A percentile compares a stretch with the other conserved stretches of the same genome.
phyloP scores from a whole-genome alignment of 2,113 vertebrate genomes.

The Lanius collurio region DNA sequence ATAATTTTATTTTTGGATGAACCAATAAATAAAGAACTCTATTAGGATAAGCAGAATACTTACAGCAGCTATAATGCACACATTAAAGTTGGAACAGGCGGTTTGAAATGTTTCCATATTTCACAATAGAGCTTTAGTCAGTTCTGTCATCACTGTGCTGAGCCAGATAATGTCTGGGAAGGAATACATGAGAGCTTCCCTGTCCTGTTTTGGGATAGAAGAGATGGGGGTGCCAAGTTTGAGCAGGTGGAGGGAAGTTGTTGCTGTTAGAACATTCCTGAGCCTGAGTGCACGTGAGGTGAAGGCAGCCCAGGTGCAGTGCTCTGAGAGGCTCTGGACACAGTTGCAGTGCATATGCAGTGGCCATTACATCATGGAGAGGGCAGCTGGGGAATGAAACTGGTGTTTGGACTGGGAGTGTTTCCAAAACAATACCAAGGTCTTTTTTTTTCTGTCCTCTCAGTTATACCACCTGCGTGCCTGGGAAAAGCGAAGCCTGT shows the following conservation, averaged over 20 bases:
- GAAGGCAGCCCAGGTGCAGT: neutral
- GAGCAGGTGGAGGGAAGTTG: conserved; percentile 24
- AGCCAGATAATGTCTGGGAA: conserved; percentile 11
- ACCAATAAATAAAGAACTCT: conserved; percentile 57
- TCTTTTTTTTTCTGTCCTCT: conserved; percentile 20
- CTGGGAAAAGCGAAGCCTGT: conserved; percentile 32
- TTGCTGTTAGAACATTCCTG: neutral
- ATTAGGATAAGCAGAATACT: conserved; percentile 58
- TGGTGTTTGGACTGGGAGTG: neutral
- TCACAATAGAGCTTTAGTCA: conserved; percentile 45
- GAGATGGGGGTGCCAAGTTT: neutral
- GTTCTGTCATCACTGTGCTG: neutral
- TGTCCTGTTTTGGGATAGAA: neutral
- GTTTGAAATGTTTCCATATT: conserved; percentile 45
- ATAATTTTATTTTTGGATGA: conserved; percentile 18
- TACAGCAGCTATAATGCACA: neutral
- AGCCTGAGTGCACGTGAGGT: neutral
- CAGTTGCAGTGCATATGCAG: accelerated
- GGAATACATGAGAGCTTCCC: neutral
- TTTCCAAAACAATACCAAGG: conserved; percentile 22
- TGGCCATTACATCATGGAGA: neutral
- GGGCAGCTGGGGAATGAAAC: conserved; percentile 39
- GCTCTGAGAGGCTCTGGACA: neutral
- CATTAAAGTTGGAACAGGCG: conserved; percentile 61
- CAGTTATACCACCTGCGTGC: conserved; percentile 19